Evolutionary conservation across 2,888 invertebrate genomes (phyloP).

Genomic region (Operophtera brumata): DNA sequence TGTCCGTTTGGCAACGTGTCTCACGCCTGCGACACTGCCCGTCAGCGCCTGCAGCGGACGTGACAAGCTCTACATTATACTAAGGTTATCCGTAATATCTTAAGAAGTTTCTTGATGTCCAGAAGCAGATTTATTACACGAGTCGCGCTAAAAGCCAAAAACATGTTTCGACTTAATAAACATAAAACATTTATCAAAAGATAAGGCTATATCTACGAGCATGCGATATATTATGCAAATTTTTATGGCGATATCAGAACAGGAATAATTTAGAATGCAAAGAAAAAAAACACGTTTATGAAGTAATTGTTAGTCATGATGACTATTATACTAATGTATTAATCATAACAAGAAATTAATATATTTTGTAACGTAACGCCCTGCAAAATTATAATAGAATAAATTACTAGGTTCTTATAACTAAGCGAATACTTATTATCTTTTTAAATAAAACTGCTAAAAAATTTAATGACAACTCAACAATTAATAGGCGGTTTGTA

Average conservation of each 20-base stretch:
- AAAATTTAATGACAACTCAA: conserved; percentile 37
- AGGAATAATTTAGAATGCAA: conserved; percentile 11
- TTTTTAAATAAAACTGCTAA: conserved; percentile 1
- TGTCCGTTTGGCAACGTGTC: conserved; percentile 23
- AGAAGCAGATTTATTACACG: conserved; percentile 25
- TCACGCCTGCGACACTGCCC: conserved; percentile 30
- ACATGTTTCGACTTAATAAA: conserved; percentile 26
- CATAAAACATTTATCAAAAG: conserved; percentile 27
- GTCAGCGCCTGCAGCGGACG: conserved; percentile 31
- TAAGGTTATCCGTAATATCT: conserved; percentile 21
- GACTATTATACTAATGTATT: conserved; percentile 1
- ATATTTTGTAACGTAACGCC: conserved; percentile 1
- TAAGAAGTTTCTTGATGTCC: conserved; percentile 19
- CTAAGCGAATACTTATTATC: no score
- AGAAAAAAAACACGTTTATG: conserved; percentile 5
- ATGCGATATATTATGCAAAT: conserved; percentile 23
- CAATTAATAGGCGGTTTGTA: conserved; percentile 34
- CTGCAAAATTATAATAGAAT: not conserved
- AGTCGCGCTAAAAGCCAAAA: conserved; percentile 18
- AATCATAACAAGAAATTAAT: conserved; percentile 4
- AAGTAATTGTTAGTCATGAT: conserved; percentile 3
- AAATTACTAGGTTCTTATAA: not conserved
- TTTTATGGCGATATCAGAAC: conserved; percentile 23
- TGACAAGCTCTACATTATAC: conserved; percentile 20
- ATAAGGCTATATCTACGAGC: conserved; percentile 13